Conservation (phyloP, 2,888 invertebrate species). For the Nemurella pictetii region DNA sequence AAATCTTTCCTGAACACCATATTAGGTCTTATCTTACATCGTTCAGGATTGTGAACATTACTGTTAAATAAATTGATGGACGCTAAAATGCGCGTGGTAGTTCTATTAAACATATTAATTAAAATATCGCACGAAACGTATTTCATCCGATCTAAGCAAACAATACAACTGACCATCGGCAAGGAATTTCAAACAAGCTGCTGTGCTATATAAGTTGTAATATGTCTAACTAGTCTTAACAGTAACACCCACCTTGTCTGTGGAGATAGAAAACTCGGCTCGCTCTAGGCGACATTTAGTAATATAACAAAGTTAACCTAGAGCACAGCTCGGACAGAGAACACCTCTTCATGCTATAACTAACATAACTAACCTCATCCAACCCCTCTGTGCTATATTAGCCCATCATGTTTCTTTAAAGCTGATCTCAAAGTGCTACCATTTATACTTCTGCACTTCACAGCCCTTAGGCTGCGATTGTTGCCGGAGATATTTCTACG, state of each 20-base stretch:
- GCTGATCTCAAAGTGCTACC: not conserved
- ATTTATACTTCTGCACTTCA: conserved; percentile 4
- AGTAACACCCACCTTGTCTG: not conserved
- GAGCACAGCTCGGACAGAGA: not conserved
- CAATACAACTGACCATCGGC: not conserved
- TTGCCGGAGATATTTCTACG: not conserved
- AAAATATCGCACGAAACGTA: not conserved
- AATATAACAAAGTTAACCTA: not conserved
- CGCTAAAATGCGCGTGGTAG: too few relatives aligned
- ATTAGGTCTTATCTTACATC: too few relatives aligned
- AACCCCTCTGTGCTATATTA: not conserved
- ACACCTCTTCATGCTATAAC: conserved; percentile 12
- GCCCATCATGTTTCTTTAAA: not conserved
- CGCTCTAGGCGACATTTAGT: conserved; percentile 14
- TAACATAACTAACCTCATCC: conserved; percentile 22
- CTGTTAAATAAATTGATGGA: too few relatives aligned
- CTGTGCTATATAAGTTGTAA: not conserved
- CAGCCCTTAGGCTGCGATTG: not conserved
- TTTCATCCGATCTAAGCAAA: too few relatives aligned
- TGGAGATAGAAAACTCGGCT: not conserved
- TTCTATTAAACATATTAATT: too few relatives aligned
- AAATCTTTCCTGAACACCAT: too few relatives aligned
- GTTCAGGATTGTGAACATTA: too few relatives aligned
- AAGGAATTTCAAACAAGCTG: not conserved
- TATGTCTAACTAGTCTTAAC: not conserved